Conservation (phyloP, 2,888 invertebrate species). For the Sepioteuthis lessoniana region DNA sequence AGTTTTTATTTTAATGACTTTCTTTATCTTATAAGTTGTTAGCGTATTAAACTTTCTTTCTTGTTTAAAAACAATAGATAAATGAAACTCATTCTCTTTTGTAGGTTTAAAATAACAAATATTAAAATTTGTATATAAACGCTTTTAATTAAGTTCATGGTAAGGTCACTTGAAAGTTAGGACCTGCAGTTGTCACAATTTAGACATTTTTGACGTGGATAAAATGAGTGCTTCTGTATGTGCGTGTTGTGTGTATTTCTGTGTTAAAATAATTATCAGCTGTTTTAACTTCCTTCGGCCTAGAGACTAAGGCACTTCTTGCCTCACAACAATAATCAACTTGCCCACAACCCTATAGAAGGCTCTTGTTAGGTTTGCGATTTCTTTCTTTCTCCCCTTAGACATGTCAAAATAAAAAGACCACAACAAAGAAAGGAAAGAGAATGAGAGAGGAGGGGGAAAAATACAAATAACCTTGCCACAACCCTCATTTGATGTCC, state of each 20-base stretch:
- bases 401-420: not conserved
- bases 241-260: not conserved
- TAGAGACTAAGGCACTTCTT: not conserved
- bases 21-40: too few species aligned
- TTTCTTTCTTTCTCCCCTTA: not conserved
- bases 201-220: not conserved
- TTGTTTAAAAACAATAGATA: too few species aligned
- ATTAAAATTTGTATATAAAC: too few species aligned
- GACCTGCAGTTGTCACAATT: not conserved
- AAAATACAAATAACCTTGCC: too few species aligned
- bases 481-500: too few species aligned
- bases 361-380: not conserved
- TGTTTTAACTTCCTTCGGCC: not conserved
- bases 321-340: not conserved
- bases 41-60: too few species aligned
- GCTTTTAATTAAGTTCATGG: not conserved
- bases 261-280: constrained; percentile 23
- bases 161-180: not conserved
- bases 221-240: not conserved
- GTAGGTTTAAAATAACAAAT: too few species aligned
- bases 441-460: too few species aligned
- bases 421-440: too few species aligned
- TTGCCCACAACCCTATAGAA: not conserved
- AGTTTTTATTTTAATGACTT: too few species aligned
- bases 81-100: too few species aligned